phyloP scores from a whole-genome alignment of 2,888 invertebrate genomes.

The Troilus luridus region DNA sequence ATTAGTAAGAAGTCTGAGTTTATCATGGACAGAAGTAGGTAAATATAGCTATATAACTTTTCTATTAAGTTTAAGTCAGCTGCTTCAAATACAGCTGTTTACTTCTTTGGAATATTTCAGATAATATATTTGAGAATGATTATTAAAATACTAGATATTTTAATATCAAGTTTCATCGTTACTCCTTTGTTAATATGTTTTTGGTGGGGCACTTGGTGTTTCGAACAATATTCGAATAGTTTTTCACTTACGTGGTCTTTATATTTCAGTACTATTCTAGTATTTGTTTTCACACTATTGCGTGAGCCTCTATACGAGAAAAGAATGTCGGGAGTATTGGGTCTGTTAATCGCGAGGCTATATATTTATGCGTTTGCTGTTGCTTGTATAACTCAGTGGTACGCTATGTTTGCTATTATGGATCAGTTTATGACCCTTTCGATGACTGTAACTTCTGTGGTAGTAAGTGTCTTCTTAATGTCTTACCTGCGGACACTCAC shows the following conservation, averaged over 20 bases:
- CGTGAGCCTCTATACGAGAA: conserved; percentile 69
- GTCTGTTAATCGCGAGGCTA: conserved; percentile 63
- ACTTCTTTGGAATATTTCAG: background rate
- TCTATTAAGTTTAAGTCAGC: background rate
- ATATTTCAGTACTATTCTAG: conserved; percentile 72
- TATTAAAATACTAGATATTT: conserved; percentile 69
- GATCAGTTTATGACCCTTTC: conserved; percentile 66
- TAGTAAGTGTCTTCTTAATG: conserved; percentile 64
- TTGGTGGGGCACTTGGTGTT: conserved; percentile 74
- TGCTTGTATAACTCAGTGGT: conserved; percentile 73
- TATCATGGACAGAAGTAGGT: conserved; percentile 4
- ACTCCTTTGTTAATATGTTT: conserved; percentile 72
- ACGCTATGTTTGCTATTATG: conserved; percentile 72
- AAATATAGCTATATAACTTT: background rate
- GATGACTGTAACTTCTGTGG: conserved; percentile 61
- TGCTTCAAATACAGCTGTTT: background rate
- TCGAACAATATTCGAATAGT: conserved; percentile 71
- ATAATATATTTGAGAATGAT: conserved; percentile 6
- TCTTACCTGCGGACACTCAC: conserved; percentile 65
- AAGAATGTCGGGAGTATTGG: conserved; percentile 60
- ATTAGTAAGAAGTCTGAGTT: background rate
- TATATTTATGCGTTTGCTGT: conserved; percentile 71
- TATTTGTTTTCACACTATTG: conserved; percentile 73
- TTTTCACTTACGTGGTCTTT: conserved; percentile 71
- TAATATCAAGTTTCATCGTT: conserved; percentile 70